These are phyloP conservation scores for Chironomus tentans DNA, from an alignment of 2,888 invertebrate genomes.

Conservation along the genomic window DNA sequence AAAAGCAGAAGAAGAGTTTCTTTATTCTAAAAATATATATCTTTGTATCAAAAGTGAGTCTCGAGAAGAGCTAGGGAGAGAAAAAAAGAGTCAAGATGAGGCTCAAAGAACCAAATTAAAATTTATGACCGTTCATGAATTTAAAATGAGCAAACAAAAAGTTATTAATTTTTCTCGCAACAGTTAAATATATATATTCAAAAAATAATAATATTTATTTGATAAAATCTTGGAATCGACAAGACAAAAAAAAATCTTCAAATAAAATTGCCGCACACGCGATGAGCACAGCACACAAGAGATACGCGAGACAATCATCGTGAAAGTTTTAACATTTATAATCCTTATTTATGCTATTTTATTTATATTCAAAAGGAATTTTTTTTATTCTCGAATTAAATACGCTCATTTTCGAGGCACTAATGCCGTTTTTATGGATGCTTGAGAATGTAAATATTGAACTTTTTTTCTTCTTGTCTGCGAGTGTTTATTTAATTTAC, in stretches of 20 bases:
- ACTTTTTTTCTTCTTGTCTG: slow-evolving; percentile 9
- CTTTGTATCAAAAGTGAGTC: no score
- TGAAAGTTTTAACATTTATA: slow-evolving; percentile 5
- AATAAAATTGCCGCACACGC: background rate
- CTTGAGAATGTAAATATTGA: slow-evolving; percentile 27
- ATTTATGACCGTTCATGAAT: slow-evolving; percentile 27
- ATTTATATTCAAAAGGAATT: slow-evolving; percentile 3
- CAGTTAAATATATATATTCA: no score
- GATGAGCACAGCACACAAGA: background rate
- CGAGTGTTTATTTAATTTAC: slow-evolving; percentile 25
- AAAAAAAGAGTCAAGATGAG: background rate
- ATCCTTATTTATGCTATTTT: slow-evolving; percentile 26
- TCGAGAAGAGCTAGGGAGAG: no score
- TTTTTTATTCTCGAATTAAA: slow-evolving; percentile 14
- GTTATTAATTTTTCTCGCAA: slow-evolving; percentile 21
- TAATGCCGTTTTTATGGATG: slow-evolving; percentile 26
- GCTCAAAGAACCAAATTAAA: slow-evolving; percentile 21
- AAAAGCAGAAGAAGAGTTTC: no score
- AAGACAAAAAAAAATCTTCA: background rate
- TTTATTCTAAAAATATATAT: no score
- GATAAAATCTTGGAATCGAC: slow-evolving; percentile 8
- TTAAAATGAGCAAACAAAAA: slow-evolving; percentile 26
- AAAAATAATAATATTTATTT: background rate
- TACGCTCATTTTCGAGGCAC: slow-evolving; percentile 4
- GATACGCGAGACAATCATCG: background rate